phyloP scores from a whole-genome alignment of 1,140 invertebrate genomes.

The Luehdorfia chinensis region DNA sequence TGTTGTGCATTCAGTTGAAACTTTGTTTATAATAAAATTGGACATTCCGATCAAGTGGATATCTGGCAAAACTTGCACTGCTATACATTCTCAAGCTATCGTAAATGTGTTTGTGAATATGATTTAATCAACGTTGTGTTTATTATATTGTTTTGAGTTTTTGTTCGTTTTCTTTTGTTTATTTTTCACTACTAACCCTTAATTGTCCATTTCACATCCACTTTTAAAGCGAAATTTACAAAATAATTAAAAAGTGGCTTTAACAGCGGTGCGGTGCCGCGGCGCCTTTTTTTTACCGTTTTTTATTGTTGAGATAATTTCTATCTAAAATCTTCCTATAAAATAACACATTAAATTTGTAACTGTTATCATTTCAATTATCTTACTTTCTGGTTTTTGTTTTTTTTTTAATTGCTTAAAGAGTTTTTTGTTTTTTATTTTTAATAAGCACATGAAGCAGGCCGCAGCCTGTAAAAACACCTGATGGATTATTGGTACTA shows the following conservation, averaged over 20 bases:
- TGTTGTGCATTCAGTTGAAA: constrained; percentile 18
- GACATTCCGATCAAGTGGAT: constrained; percentile 41
- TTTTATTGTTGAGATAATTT: no score
- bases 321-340: no score
- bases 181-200: constrained; percentile 43
- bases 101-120: constrained; percentile 58
- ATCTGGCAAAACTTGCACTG: constrained; percentile 65
- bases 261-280: constrained; percentile 19
- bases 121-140: constrained; percentile 30
- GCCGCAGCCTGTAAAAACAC: constrained; percentile 30
- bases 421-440: no score
- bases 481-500: constrained; percentile 41
- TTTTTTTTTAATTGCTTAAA: constrained; percentile 3
- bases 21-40: constrained; percentile 71
- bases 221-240: constrained; percentile 20
- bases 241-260: constrained; percentile 5
- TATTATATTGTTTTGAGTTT: constrained; percentile 32
- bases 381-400: neutral
- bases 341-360: no score
- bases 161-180: constrained; percentile 25
- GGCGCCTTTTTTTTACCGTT: constrained; percentile 11
- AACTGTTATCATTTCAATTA: neutral
- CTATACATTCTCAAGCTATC: constrained; percentile 63
- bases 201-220: constrained; percentile 33
- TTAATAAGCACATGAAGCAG: neutral